Conservation (phyloP, 1,140 invertebrate species). For the Antheraea pernyi region DNA sequence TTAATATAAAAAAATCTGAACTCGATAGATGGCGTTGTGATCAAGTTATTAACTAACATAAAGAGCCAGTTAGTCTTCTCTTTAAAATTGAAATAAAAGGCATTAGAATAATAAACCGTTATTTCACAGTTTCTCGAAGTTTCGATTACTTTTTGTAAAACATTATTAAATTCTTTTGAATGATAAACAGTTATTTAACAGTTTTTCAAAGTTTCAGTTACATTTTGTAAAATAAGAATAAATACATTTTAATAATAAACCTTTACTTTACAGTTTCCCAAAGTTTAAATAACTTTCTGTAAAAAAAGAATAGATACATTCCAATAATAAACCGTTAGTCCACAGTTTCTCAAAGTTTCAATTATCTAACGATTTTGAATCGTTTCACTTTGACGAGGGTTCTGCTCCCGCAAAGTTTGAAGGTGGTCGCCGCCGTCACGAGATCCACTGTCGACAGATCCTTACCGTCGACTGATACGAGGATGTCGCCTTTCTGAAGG, state of each 20-base stretch:
- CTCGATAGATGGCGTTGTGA: too few relatives aligned
- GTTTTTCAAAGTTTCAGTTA: slow-evolving; percentile 26
- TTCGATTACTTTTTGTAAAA: slow-evolving; percentile 24
- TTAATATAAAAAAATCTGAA: too few relatives aligned
- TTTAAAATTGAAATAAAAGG: too few relatives aligned
- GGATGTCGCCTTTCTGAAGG: slow-evolving; percentile 95
- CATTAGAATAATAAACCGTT: not conserved
- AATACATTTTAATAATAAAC: too few relatives aligned
- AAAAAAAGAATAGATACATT: too few relatives aligned
- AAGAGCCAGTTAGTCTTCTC: too few relatives aligned
- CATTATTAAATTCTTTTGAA: too few relatives aligned
- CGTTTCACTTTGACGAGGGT: slow-evolving; percentile 90
- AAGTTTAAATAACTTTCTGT: too few relatives aligned
- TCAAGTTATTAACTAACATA: too few relatives aligned
- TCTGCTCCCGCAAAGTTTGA: slow-evolving; percentile 91
- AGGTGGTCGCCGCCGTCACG: slow-evolving; percentile 92
- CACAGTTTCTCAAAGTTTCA: slow-evolving; percentile 18
- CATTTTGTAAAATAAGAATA: too few relatives aligned
- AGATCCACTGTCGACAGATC: slow-evolving; percentile 90
- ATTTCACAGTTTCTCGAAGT: slow-evolving; percentile 15
- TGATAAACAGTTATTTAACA: slow-evolving; percentile 10
- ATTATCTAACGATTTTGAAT: slow-evolving; percentile 82
- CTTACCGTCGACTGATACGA: slow-evolving; percentile 93
- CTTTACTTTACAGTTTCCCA: too few relatives aligned
- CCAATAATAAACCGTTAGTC: not conserved